phyloP scores from a whole-genome alignment of 2,797 vertebrate species.

The Delichon dasypus region DNA sequence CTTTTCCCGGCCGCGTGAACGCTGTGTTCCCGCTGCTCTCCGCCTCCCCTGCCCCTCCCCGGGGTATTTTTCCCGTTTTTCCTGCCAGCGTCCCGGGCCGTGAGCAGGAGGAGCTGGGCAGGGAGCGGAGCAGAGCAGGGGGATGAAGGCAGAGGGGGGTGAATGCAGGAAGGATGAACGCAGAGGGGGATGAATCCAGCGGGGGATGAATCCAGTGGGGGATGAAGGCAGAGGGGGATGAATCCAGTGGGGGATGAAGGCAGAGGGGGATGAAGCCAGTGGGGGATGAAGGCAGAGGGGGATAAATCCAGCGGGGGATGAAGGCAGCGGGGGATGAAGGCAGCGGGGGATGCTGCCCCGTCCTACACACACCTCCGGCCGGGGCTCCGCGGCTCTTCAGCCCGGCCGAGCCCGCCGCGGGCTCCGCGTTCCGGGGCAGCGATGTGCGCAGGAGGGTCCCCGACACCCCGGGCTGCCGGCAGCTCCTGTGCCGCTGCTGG shows the following conservation, averaged over 20 bases:
- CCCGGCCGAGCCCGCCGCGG: neutral
- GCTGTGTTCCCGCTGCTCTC: neutral
- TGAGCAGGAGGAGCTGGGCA: neutral
- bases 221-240: no score
- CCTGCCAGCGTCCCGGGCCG: fast-evolving
- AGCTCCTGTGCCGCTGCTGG: neutral
- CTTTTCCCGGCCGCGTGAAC: neutral
- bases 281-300: neutral
- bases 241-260: no score
- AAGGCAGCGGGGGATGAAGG: fast-evolving
- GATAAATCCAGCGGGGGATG: neutral
- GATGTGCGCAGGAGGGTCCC: neutral
- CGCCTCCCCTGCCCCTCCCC: neutral
- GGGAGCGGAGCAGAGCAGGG: neutral
- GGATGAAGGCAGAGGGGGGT: fast-evolving
- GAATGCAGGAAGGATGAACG: neutral
- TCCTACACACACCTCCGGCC: neutral
- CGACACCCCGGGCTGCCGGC: neutral
- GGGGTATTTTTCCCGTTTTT: neutral
- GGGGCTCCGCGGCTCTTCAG: neutral
- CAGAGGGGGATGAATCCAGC: no score
- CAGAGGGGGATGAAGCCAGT: no score
- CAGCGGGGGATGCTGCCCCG: neutral
- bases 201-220: no score
- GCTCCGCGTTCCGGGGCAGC: neutral